phyloP scores from a whole-genome alignment of 1,140 invertebrate species.

The Micrasema longulum region DNA sequence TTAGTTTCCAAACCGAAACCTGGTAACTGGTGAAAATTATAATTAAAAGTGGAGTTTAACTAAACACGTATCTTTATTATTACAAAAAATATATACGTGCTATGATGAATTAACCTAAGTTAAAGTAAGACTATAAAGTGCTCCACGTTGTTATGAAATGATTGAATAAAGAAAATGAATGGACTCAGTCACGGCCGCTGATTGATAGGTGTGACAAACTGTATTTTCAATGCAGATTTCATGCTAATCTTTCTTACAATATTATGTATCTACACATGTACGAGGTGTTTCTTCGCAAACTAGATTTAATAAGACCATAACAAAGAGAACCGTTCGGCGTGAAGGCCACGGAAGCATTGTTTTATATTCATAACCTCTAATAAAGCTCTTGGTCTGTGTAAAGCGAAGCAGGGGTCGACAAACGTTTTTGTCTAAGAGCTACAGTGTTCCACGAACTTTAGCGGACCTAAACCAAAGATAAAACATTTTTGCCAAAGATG shows the following conservation, averaged over 20 bases:
- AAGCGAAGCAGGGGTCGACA: too few relatives aligned
- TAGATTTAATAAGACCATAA: constrained; percentile 1
- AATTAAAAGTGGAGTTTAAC: too few relatives aligned
- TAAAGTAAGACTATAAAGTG: too few relatives aligned
- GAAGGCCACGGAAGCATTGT: constrained; percentile 13
- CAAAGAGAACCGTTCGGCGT: background rate
- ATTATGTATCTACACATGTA: background rate
- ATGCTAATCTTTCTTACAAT: background rate
- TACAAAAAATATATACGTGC: too few relatives aligned
- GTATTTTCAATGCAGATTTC: background rate
- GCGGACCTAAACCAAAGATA: too few relatives aligned
- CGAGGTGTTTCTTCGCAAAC: background rate
- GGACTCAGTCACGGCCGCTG: background rate
- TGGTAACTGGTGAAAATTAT: too few relatives aligned
- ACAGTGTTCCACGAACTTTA: too few relatives aligned
- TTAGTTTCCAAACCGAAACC: too few relatives aligned
- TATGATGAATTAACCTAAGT: too few relatives aligned
- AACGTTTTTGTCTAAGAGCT: too few relatives aligned
- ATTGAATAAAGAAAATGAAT: background rate
- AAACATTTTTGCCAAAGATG: too few relatives aligned
- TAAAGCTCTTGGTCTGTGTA: constrained; percentile 23
- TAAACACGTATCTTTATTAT: too few relatives aligned
- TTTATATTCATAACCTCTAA: background rate
- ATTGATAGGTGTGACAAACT: background rate
- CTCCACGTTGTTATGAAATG: background rate